Conservation (phyloP, 2,113 vertebrate genomes). For the Perca schrenkii region DNA sequence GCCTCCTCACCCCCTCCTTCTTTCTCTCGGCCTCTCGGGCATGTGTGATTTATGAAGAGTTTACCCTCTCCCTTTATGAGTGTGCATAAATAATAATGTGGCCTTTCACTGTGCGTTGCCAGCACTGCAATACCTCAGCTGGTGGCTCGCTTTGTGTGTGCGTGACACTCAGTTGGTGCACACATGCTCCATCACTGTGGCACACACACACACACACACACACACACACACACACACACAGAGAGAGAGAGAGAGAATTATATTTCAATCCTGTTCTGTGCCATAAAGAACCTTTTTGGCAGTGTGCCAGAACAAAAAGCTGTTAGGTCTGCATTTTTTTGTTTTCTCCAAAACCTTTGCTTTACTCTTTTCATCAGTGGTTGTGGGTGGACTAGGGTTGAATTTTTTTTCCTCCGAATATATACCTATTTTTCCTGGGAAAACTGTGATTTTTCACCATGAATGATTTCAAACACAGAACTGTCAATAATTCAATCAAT, state of each 20-base stretch:
- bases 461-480: background rate
- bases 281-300: background rate
- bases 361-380: background rate
- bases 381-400: too few relatives aligned
- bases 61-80: constrained; percentile 80
- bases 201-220: too few relatives aligned
- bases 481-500: background rate
- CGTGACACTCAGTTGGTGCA: constrained; percentile 12
- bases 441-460: background rate
- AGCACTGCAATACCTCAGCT: constrained; percentile 61
- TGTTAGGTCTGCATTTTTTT: background rate
- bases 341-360: background rate
- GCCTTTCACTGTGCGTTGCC: constrained; percentile 57
- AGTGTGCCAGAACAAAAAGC: background rate
- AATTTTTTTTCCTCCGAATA: background rate
- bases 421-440: background rate
- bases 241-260: background rate
- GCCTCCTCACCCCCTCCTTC: background rate
- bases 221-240: too few relatives aligned
- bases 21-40: constrained; percentile 45
- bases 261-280: background rate
- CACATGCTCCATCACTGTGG: constrained; percentile 54
- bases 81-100: constrained; percentile 81
- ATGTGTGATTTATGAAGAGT: constrained; percentile 80
- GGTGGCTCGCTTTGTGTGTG: constrained; percentile 43